Percentiles rank a stretch among this genome's conserved stretches.
phyloP scores from a whole-genome alignment of 92 coral and sea anemone genomes.

The Zoanthus gigantus region DNA sequence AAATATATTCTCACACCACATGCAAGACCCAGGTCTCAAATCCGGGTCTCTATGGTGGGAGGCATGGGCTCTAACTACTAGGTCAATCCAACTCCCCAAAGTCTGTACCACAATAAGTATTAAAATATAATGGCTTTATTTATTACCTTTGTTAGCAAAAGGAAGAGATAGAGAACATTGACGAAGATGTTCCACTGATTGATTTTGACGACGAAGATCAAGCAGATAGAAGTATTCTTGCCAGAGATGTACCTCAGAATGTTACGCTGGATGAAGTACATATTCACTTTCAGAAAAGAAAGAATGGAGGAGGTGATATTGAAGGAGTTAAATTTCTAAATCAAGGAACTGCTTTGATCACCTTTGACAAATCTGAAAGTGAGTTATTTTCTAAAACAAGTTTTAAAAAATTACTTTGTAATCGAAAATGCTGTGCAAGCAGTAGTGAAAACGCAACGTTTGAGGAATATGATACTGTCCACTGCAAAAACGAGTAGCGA shows the following conservation, averaged over 20 bases:
- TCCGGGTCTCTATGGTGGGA: too few species aligned
- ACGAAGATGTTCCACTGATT: slow-evolving; percentile 6
- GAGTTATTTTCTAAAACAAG: not conserved
- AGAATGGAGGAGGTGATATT: slow-evolving; percentile 72
- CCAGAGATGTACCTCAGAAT: slow-evolving; percentile 37
- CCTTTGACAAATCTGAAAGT: slow-evolving; percentile 62
- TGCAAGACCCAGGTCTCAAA: too few species aligned
- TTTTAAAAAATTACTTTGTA: too few species aligned
- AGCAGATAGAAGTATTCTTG: slow-evolving; percentile 54
- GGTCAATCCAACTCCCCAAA: too few species aligned
- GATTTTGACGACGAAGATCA: slow-evolving; percentile 18
- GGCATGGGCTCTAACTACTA: too few species aligned
- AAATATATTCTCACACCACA: too few species aligned
- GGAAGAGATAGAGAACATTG: not conserved
- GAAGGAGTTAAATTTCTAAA: slow-evolving; percentile 7
- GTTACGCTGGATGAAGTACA: slow-evolving; percentile 31
- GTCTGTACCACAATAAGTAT: too few species aligned
- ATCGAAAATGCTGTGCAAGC: too few species aligned
- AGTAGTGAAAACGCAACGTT: too few species aligned
- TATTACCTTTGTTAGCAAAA: not conserved
- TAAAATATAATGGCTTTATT: too few species aligned
- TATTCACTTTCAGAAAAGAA: slow-evolving; percentile 66
- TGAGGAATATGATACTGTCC: too few species aligned
- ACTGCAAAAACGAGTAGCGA: too few species aligned
- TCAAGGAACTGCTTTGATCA: slow-evolving; percentile 47